Base-by-base conservation (phyloP, 2,888 invertebrate genomes). In the Pseudoips prasinana region DNA sequence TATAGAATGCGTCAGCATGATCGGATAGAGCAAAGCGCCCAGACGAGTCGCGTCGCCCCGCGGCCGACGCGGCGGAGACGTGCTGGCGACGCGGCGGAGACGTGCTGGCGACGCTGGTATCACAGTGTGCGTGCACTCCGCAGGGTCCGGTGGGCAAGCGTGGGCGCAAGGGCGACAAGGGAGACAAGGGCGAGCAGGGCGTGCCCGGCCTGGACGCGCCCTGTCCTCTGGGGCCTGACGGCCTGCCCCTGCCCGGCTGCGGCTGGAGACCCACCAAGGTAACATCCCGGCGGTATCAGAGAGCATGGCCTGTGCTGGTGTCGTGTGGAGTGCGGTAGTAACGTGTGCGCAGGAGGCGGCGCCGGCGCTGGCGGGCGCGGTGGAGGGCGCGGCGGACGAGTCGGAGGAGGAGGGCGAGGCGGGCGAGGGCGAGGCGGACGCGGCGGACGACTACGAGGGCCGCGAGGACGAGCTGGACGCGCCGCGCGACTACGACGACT, bases 181-280 rank as follows among this genome's bases (percentile, higher is more conserved):
- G 98, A 22, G 94, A 95, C 68, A 96, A 96, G 86, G 98, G 98
- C 36, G 97, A 97, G 68, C 96, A 96, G 90, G 98, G 98, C 57
- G 97, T 98, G 54, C 98, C 98, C 19, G 98, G 98, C 20, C 90
- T 99, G 64, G 98, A 99, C 88, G 99, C 99, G 25, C 98, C 98
- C n/a, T 99, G 99, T 90, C 99, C 99, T 50, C 90, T 98, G 38
- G 99, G 98, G 36, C 93, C 95, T 29, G 98, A 99, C 84, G 99
- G 99, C 44, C 91, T 98, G 67, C 98, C 98, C 45, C 88, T 99
- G 65, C 96, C 98, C 32, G 98, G 98, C 64, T 99, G 98, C 84
- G 97, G 97, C 62, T 97, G 96, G 96, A 91, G 95, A 80, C 94
- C 96, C 59, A 93, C 93, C 63, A 95, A 95, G 93, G 95, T 95